Percentiles rank a stretch among this genome's conserved stretches.
Evolutionary conservation across 1,140 invertebrate species (phyloP).

Genomic region (silkworm (Bombyx mori)): DNA sequence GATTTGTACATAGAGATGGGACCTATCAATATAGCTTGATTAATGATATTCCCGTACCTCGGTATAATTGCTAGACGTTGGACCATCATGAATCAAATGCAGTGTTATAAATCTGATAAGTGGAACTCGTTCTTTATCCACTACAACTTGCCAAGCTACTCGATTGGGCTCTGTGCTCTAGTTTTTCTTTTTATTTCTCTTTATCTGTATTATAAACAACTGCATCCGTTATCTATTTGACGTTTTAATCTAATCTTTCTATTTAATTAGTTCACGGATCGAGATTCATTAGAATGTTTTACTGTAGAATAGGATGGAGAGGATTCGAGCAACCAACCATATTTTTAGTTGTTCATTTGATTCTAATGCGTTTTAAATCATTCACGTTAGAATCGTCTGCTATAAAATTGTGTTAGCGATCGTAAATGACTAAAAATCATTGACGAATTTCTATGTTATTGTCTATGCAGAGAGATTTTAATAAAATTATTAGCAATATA

Average conservation of each 20-base stretch:
- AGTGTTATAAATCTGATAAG: slow-evolving; percentile 62
- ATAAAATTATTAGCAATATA: slow-evolving; percentile 16
- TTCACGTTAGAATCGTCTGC: no score
- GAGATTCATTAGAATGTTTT: no score
- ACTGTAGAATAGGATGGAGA: neutral
- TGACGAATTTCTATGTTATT: slow-evolving; percentile 15
- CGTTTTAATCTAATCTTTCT: slow-evolving; percentile 36
- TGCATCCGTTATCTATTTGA: slow-evolving; percentile 20
- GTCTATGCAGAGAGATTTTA: slow-evolving; percentile 10
- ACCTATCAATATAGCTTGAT: slow-evolving; percentile 67
- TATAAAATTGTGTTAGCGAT: neutral
- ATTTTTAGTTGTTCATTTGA: no score
- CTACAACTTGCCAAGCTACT: slow-evolving; percentile 1
- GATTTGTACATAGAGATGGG: slow-evolving; percentile 48
- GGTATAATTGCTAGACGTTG: slow-evolving; percentile 53
- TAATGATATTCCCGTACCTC: slow-evolving; percentile 57
- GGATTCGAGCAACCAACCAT: neutral
- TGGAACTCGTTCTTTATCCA: slow-evolving; percentile 42
- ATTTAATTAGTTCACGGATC: slow-evolving; percentile 24
- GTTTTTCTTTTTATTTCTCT: neutral
- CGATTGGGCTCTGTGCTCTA: neutral
- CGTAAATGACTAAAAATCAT: slow-evolving; percentile 8
- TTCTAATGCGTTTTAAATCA: no score
- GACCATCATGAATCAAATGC: slow-evolving; percentile 60
- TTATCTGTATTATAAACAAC: neutral